phyloP scores from a whole-genome alignment of 2,888 invertebrate genomes.

The Slavum lentiscoides region DNA sequence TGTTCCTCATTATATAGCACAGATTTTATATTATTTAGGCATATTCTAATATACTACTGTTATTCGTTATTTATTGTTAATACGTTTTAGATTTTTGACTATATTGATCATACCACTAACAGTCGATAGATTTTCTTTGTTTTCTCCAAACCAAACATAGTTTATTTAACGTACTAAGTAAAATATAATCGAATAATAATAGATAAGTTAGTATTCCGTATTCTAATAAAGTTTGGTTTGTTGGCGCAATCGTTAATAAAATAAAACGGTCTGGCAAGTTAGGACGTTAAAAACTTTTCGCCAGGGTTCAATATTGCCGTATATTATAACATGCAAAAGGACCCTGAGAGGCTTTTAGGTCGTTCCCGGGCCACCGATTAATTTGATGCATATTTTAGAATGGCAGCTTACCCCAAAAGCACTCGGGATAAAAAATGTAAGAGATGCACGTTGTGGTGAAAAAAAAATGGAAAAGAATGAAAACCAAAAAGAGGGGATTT shows the following conservation, averaged over 20 bases:
- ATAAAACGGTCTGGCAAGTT: conserved; percentile 50
- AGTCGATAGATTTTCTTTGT: not conserved
- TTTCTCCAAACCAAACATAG: not conserved
- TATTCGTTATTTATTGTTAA: too few species aligned
- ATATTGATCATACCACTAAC: not conserved
- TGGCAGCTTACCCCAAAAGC: conserved; percentile 34
- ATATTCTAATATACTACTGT: too few species aligned
- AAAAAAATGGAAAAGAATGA: not conserved
- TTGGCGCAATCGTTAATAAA: conserved; percentile 34
- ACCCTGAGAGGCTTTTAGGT: conserved; percentile 49
- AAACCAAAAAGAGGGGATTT: conserved; percentile 15
- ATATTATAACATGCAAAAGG: conserved; percentile 30
- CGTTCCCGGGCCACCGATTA: conserved; percentile 52
- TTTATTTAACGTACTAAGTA: not conserved
- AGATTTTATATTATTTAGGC: too few species aligned
- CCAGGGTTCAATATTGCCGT: conserved; percentile 29
- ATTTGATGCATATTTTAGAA: conserved; percentile 50
- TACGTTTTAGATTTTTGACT: too few species aligned
- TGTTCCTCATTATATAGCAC: too few species aligned
- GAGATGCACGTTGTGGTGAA: conserved; percentile 16
- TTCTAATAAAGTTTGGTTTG: conserved; percentile 26
- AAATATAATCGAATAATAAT: conserved; percentile 28
- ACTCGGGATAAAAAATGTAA: conserved; percentile 41
- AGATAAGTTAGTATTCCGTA: conserved; percentile 17
- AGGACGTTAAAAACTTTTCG: conserved; percentile 49